Evolutionary conservation across 2,113 vertebrate genomes (phyloP).

Genomic region (Callocephalon fimbriatum): DNA sequence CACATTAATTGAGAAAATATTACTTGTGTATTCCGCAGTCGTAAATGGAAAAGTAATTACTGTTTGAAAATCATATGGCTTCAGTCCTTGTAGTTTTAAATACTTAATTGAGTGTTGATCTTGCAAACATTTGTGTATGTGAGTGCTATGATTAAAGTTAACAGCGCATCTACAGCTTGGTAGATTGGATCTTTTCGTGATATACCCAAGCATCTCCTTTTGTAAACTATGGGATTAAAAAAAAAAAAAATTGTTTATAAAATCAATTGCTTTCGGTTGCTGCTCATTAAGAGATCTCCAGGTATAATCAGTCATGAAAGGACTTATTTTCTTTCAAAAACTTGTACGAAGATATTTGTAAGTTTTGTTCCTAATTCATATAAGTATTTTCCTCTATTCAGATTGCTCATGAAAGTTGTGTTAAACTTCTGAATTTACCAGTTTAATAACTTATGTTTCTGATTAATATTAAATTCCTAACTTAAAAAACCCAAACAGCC

Average conservation of each 20-base stretch:
- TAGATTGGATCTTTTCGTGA: not conserved
- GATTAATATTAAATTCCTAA: not conserved
- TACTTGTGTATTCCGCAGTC: not conserved
- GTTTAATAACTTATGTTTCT: not conserved
- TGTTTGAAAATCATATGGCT: conserved; percentile 29
- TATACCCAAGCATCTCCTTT: not conserved
- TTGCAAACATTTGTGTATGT: not conserved
- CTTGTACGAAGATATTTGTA: not conserved
- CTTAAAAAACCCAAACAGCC: not conserved
- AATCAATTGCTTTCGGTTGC: not conserved
- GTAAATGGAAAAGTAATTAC: conserved; percentile 37
- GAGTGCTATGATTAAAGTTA: not conserved
- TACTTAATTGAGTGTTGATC: not conserved
- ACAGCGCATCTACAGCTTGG: not conserved
- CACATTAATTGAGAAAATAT: conserved; percentile 32
- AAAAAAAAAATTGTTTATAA: not conserved
- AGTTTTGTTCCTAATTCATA: not conserved
- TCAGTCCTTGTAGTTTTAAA: conserved; percentile 1
- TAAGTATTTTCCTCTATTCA: not conserved
- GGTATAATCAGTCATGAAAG: not conserved
- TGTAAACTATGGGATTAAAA: not conserved
- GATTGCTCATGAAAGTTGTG: not conserved
- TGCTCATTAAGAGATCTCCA: not conserved
- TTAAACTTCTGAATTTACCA: not conserved
- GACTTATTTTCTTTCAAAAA: not conserved